phyloP scores from a whole-genome alignment of 1,140 invertebrate species.

The Maniola jurtina region DNA sequence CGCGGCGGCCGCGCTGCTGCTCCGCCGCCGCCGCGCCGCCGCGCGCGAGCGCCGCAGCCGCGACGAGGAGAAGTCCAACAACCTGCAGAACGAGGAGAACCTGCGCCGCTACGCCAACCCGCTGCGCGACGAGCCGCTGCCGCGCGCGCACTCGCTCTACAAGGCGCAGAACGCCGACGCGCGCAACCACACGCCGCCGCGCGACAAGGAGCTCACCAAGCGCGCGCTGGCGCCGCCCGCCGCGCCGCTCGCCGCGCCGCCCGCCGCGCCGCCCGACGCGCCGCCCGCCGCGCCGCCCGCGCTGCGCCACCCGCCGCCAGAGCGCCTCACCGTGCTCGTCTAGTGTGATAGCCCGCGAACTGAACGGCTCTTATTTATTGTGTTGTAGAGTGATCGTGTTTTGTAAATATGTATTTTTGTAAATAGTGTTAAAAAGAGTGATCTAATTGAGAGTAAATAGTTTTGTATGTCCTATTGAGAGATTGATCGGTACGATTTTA shows the following conservation, averaged over 20 bases:
- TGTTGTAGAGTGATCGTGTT: slow-evolving; percentile 41
- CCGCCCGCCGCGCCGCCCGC: slow-evolving; percentile 59
- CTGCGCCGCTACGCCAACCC: slow-evolving; percentile 83
- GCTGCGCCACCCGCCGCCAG: slow-evolving; percentile 41
- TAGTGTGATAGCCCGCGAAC: slow-evolving; percentile 44
- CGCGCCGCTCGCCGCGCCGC: slow-evolving; percentile 38
- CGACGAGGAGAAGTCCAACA: slow-evolving; percentile 92
- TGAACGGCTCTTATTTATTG: slow-evolving; percentile 54
- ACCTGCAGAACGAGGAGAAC: slow-evolving; percentile 94
- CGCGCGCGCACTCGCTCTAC: slow-evolving; percentile 83
- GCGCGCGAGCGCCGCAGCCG: slow-evolving; percentile 82
- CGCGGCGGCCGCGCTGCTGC: slow-evolving; percentile 71
- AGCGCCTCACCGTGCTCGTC: slow-evolving; percentile 53
- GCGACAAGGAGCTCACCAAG: slow-evolving; percentile 90
- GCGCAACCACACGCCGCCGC: slow-evolving; percentile 87
- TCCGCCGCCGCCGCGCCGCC: slow-evolving; percentile 77
- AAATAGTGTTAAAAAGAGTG: slow-evolving; percentile 59
- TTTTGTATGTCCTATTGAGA: slow-evolving; percentile 50
- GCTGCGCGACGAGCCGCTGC: slow-evolving; percentile 78
- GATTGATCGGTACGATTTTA: slow-evolving; percentile 45
- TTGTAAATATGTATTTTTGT: slow-evolving; percentile 73
- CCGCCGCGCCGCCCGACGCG: slow-evolving; percentile 58
- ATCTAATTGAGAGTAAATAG: slow-evolving; percentile 23
- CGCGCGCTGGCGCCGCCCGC: slow-evolving; percentile 79
- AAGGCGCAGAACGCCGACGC: slow-evolving; percentile 88